These are phyloP conservation scores for Percopsis transmontana DNA, from an alignment of 2,113 vertebrate genomes.

Conservation along the genomic window DNA sequence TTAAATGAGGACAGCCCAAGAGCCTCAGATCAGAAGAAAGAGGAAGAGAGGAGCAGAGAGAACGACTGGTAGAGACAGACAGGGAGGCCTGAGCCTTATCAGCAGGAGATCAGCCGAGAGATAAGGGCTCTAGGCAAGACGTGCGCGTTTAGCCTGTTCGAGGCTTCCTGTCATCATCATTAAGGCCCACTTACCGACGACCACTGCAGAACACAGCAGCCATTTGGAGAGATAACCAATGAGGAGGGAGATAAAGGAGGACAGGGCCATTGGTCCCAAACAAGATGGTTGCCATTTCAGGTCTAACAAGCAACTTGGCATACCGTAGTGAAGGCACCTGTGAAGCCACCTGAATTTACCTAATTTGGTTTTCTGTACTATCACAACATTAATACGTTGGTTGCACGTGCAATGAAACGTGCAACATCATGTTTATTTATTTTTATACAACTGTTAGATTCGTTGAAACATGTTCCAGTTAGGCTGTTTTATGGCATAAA, in stretches of 20 bases:
- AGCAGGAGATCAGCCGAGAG: slow-evolving; percentile 63
- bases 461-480: too few relatives aligned
- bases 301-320: slow-evolving; percentile 33
- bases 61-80: too few relatives aligned
- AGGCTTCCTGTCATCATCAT: slow-evolving; percentile 78
- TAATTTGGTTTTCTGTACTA: too few relatives aligned
- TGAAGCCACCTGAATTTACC: neutral
- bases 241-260: slow-evolving; percentile 51
- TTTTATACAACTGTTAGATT: too few relatives aligned
- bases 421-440: too few relatives aligned
- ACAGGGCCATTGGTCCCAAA: slow-evolving; percentile 53
- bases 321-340: neutral
- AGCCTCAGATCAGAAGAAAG: slow-evolving; percentile 50
- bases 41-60: slow-evolving; percentile 52
- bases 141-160: slow-evolving; percentile 64
- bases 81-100: slow-evolving; percentile 57
- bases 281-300: slow-evolving; percentile 45
- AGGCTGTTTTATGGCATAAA: too few relatives aligned
- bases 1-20: slow-evolving; percentile 41
- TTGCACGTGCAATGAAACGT: too few relatives aligned
- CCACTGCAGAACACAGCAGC: slow-evolving; percentile 61
- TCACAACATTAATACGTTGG: too few relatives aligned
- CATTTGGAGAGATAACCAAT: slow-evolving; percentile 61
- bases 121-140: slow-evolving; percentile 71
- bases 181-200: slow-evolving; percentile 60